Base-by-base conservation (phyloP, 2,888 invertebrate genomes). In the Poecilobothrus nobilitatus region DNA sequence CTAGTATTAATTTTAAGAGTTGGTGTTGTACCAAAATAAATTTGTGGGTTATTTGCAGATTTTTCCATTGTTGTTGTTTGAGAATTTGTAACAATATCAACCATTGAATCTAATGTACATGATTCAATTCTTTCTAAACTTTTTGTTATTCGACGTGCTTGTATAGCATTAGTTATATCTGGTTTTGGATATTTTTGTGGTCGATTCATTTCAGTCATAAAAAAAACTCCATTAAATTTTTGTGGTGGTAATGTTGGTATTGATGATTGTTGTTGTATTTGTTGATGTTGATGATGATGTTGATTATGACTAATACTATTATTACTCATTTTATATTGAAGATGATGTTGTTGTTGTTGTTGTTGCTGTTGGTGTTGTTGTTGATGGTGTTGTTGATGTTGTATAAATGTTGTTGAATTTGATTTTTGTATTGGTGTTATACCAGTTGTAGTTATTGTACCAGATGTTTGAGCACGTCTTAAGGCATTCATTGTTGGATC, bases 91-190 rank as follows among this genome's bases (percentile, higher is more conserved):
- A 90, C 87, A 61, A 91, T 89, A 75, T 89, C 88, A 0, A 90
- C 87, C 85, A 90, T 87, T 0, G 89, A 85, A 75, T 90, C 87
- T 33, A 91, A 78, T 21, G 90, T 88, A 75, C 71, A 10, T 77
- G 86, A 87, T 76, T 91, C 91, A 63, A 92, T 89, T 69, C 91
- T 85, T 73, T 93, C 92, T 66, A 92, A 80, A 73, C 92, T 92
- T 80, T 92, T 92, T 0, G 91, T 88, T 64, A 88, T 78, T 67
- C 87, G 84, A 68, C 86, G 85, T 2, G 87, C 86, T 76, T 87
- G 86, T 66, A 87, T 82, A 37, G 87, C 82, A 65, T 83, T 86
- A 8, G 80, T 78, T 63, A 82, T 75, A 73, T 82, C 82, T 0
- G 82, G 82, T 69, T 81, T 81, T 1, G 82, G 81, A 70, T 82